Conservation (phyloP, 2,888 invertebrate species). For the Prosopocoilus inquinatus region DNA sequence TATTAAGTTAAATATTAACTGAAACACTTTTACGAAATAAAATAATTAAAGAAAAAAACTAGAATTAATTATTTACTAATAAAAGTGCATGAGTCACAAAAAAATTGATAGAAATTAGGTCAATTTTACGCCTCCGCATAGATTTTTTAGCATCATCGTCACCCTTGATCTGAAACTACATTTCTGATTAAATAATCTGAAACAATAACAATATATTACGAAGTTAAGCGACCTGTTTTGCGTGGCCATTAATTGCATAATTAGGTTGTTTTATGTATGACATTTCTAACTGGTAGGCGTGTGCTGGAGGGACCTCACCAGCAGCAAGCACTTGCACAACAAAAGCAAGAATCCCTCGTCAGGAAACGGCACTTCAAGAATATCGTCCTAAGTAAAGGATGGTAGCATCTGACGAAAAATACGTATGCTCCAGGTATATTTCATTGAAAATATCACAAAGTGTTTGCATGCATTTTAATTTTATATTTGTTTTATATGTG, state of each 20-base stretch:
- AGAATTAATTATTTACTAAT: too few species aligned
- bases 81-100: too few species aligned
- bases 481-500: neutral
- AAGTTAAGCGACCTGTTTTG: neutral
- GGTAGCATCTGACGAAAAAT: neutral
- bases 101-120: too few species aligned
- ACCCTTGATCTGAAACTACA: too few species aligned
- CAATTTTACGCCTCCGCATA: too few species aligned
- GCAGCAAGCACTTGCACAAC: too few species aligned
- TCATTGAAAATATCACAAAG: neutral
- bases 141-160: too few species aligned
- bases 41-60: too few species aligned
- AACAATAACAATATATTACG: too few species aligned
- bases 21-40: too few species aligned
- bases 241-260: neutral
- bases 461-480: neutral
- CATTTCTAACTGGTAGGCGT: conserved; percentile 1
- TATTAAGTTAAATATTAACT: too few species aligned
- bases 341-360: neutral
- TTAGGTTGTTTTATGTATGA: neutral
- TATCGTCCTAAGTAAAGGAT: neutral
- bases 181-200: too few species aligned
- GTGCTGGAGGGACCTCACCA: neutral
- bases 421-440: neutral
- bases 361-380: neutral